Evolutionary conservation across 2,888 invertebrate genomes (phyloP), one percentile per base, ranked within the genome.

Genomic region (Ophraella communa): DNA sequence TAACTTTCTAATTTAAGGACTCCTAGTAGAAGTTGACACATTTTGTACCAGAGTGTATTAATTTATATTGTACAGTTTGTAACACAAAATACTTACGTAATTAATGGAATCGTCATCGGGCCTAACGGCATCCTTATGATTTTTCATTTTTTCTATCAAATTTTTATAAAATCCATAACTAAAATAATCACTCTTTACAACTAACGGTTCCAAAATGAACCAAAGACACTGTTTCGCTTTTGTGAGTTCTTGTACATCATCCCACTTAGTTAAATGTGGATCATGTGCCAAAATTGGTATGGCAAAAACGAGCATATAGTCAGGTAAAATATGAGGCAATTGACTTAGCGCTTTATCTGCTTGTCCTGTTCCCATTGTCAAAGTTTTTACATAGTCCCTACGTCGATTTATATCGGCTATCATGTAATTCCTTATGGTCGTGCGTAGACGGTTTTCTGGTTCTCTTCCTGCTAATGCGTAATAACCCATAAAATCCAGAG

Each of bases 291-390:
- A 86, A 56, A 98, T 89, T 53, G 98, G 95, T 73, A 98, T 92
- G n/a, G 96, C 94, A 83, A 97, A 98, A 71, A 96, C 95, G 78
- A 98, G 84, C 91, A 96, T 96, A 81, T 97, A 98, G 84, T 98
- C 98, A 58, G 98, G 98, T 82, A 97, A 85, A 80, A 95, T 94
- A 82, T 93, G 92, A 42, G 93, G 90, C 79, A 94, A 83, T 84
- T 94, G 93, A 71, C 89, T 85, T 78, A 89, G 84, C 0, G 90
- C 90, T 64, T 88, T 88, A 76, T 91, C 91, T 73, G 88, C 87
- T 84, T 85, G 77, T 55, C 80, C 79, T 54, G 90, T 87, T 67
- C 89, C 90, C 78, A 91, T 87, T 17, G 91, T 89, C 72, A 95
- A 86, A 66, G 91, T 91, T 79, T 95, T 92, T 24, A 97, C 90